Evolutionary conservation across 2,797 vertebrate species (phyloP), one percentile per base, ranked within the genome.

Genomic region (Vespertilio murinus): DNA sequence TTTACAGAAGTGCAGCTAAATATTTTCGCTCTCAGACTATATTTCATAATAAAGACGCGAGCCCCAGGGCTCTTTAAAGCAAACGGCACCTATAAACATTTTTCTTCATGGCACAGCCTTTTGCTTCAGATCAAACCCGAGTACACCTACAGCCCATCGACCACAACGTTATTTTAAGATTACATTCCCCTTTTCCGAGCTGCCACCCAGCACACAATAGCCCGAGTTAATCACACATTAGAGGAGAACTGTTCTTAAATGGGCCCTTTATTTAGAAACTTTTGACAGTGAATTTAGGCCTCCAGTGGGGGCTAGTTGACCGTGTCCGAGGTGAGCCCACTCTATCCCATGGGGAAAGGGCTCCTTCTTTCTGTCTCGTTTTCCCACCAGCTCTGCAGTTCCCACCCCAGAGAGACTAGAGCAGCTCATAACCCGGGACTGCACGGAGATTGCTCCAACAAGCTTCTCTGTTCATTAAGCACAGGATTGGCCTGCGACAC

Each of bases 1-100:
- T 97, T 97, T 97, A 97, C 95, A 97, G 96, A 96, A 47, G 82
- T 79, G 17, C 92, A 96, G 80, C 91, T 97, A 94, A 97, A 97
- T 96, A 93, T 96, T 95, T 97, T 97, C 96, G 97, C 97, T 94
- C 93, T 80, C 94, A 40, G 78, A 35, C 92, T 65, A 73, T 97
- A 95, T 96, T 97, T 97, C 89, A 95, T 84, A 93, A 94, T 82
- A 95, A 95, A 95, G 91, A 90, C 35, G 61, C 59, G 69, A 59
- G 89, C 94, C 95, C 90, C 78, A 28, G 83, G 42, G 86, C 61
- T 95, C 88, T 49, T 89, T 85, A 45, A 94, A 71, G 90, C 54
- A 61, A 96, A 95, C 35, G 47, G 83, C 92, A 96, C 87, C 85
- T 88, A 95, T 92, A 93, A 96, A 84, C 94, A 96, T 93, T 79